Conservation (phyloP, 2,113 vertebrate genomes). For the Xiphophorus couchianus region DNA sequence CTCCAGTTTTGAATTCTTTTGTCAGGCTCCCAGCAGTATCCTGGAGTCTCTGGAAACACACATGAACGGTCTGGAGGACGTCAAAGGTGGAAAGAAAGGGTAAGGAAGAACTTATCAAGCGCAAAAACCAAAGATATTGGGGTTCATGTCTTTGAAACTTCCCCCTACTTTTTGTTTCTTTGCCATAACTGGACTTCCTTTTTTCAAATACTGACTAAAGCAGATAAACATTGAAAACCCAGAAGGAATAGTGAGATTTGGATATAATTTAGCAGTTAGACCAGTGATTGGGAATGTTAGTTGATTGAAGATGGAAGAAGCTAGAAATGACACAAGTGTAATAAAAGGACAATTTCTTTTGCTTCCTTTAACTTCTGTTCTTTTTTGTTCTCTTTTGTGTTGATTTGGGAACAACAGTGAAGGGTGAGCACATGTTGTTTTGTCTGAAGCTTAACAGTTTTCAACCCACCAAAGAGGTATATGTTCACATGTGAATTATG, state of each 20-base stretch:
- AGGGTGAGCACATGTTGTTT: constrained; percentile 78
- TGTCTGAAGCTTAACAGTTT: constrained; percentile 32
- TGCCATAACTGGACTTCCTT: neutral
- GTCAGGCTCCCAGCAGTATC: constrained; percentile 96
- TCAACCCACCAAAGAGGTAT: constrained; percentile 6
- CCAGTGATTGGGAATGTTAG: neutral
- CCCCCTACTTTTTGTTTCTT: neutral
- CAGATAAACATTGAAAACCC: neutral
- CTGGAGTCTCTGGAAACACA: constrained; percentile 98
- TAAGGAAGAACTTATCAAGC: constrained; percentile 27
- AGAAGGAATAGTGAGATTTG: neutral
- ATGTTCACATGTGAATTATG: constrained; percentile 33
- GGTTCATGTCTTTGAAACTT: neutral
- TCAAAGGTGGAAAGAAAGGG: constrained; percentile 86
- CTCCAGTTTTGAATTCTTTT: constrained; percentile 2
- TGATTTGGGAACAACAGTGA: constrained; percentile 79
- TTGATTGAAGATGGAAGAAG: neutral
- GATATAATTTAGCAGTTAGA: neutral
- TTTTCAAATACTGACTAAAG: neutral
- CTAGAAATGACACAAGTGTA: neutral
- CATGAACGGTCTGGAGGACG: constrained; percentile 93
- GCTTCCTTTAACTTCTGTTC: constrained; percentile 65
- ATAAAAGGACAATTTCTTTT: neutral
- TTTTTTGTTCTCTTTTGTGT: constrained; percentile 63
- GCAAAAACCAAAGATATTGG: neutral